Percentiles rank a stretch among this genome's conserved stretches.
phyloP scores from a whole-genome alignment of 2,888 invertebrate species.

The Argyresthia albistria region DNA sequence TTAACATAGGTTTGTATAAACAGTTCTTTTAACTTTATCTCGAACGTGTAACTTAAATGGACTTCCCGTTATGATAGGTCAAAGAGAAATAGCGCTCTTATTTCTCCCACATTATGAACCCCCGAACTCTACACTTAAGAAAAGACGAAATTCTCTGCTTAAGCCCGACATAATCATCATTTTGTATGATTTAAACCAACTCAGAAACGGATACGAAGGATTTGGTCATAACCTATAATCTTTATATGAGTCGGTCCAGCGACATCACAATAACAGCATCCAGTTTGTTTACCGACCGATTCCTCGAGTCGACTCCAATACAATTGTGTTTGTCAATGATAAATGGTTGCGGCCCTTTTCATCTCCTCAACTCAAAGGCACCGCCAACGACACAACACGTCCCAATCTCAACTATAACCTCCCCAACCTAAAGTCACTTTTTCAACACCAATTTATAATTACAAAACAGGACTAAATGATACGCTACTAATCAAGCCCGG shows the following conservation, averaged over 20 bases:
- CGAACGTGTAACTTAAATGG: too few relatives aligned
- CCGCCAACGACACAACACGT: constrained; percentile 29
- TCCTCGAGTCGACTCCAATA: constrained; percentile 54
- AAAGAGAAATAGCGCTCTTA: too few relatives aligned
- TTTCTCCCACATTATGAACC: too few relatives aligned
- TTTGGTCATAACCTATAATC: too few relatives aligned
- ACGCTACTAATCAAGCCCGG: constrained; percentile 68
- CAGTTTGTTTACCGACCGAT: constrained; percentile 65
- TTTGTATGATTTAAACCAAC: too few relatives aligned
- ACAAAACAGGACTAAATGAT: constrained; percentile 69
- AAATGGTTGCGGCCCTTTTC: constrained; percentile 69
- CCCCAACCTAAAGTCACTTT: constrained; percentile 19
- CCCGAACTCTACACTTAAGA: too few relatives aligned
- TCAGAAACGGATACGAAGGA: too few relatives aligned
- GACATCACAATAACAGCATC: not conserved
- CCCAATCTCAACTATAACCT: constrained; percentile 25
- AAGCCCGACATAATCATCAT: too few relatives aligned
- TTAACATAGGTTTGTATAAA: too few relatives aligned
- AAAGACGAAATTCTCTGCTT: too few relatives aligned
- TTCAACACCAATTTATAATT: constrained; percentile 42
- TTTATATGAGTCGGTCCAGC: not conserved
- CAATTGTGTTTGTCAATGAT: constrained; percentile 72
- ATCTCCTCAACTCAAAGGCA: constrained; percentile 61
- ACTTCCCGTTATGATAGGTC: too few relatives aligned
- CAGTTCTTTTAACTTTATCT: too few relatives aligned